Conservation (phyloP, 2,797 vertebrate genomes). For the Rhinella marina region DNA sequence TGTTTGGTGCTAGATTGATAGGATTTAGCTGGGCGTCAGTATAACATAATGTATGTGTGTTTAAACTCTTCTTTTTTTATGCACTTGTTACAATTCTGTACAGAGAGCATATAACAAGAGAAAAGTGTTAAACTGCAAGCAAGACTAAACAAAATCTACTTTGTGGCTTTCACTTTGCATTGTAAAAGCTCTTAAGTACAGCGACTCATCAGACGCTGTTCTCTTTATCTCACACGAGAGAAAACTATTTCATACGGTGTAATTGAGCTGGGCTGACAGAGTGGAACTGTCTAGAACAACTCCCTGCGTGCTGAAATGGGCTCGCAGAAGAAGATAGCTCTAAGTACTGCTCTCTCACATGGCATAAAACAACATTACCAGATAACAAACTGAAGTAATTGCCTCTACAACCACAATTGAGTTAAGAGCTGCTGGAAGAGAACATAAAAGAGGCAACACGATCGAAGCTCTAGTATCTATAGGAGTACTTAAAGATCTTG, state of each 20-base stretch:
- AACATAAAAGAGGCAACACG: background rate
- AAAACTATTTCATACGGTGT: constrained; percentile 45
- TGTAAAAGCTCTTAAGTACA: constrained; percentile 40
- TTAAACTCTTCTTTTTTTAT: background rate
- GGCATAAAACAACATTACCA: constrained; percentile 47
- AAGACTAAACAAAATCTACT: constrained; percentile 23
- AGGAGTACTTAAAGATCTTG: constrained; percentile 5
- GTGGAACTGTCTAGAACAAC: constrained; percentile 28
- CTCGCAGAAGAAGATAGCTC: constrained; percentile 27
- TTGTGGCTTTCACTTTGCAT: constrained; percentile 30
- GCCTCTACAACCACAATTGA: constrained; percentile 4
- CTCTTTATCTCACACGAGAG: constrained; percentile 46
- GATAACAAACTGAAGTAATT: constrained; percentile 46
- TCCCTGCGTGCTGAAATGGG: constrained; percentile 49
- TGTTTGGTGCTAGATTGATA: background rate
- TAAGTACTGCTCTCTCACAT: constrained; percentile 43
- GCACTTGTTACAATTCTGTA: background rate
- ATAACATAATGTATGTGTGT: background rate
- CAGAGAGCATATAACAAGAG: background rate
- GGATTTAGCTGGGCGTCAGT: background rate
- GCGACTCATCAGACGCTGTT: constrained; percentile 35
- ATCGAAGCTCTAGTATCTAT: background rate
- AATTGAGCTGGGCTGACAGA: constrained; percentile 42
- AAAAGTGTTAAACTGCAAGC: constrained; percentile 8
- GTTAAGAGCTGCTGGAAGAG: constrained; percentile 25